phyloP scores from a whole-genome alignment of 2,797 vertebrate species.

The Cynodonichthys magdalenae region DNA sequence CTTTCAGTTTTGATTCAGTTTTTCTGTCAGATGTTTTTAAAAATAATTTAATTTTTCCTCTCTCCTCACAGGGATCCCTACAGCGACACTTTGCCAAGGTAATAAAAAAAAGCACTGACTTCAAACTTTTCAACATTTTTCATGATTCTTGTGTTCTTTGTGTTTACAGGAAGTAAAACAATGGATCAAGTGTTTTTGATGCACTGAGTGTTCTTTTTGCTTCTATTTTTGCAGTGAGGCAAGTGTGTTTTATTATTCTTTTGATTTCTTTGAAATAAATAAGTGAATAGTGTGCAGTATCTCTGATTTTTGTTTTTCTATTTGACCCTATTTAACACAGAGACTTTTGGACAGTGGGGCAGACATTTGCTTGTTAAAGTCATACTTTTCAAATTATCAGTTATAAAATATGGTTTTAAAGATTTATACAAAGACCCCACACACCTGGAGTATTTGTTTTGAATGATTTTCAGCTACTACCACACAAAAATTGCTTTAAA shows the following conservation, averaged over 20 bases:
- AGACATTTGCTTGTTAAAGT: background rate
- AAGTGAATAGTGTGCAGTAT: slow-evolving; percentile 5
- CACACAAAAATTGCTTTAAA: no score
- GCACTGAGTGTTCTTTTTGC: background rate
- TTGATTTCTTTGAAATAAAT: slow-evolving; percentile 11
- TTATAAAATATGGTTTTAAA: background rate
- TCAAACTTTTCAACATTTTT: background rate
- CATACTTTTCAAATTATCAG: background rate
- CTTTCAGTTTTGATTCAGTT: no score
- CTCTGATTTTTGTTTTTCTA: background rate
- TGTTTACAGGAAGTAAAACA: slow-evolving; percentile 59
- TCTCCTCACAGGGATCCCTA: slow-evolving; percentile 75
- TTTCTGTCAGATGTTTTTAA: no score
- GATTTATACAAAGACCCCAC: no score
- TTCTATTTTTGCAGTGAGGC: slow-evolving; percentile 44
- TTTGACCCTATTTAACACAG: background rate
- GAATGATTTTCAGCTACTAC: no score
- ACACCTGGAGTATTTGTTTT: no score
- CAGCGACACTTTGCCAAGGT: slow-evolving; percentile 79
- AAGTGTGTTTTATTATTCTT: slow-evolving; percentile 2
- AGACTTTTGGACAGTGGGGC: background rate
- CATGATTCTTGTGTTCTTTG: background rate
- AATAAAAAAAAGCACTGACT: slow-evolving; percentile 19
- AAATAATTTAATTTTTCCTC: background rate
- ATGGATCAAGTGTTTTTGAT: slow-evolving; percentile 5